These are phyloP conservation scores for Ginglymostoma cirratum DNA, from an alignment of 2,113 vertebrate genomes.

Conservation along the genomic window DNA sequence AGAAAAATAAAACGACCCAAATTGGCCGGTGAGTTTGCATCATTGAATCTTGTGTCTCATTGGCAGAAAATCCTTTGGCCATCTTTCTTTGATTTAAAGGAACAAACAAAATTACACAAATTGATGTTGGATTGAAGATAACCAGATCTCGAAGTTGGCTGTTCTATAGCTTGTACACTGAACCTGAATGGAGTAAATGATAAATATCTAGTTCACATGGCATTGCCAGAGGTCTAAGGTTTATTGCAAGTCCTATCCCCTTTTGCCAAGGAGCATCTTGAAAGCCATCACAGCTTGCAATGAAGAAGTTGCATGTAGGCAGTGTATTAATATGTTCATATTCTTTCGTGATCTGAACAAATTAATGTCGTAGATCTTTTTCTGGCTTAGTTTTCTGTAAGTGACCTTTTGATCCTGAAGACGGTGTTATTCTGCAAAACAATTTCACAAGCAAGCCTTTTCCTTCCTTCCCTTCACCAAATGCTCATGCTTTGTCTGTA, in stretches of 20 bases:
- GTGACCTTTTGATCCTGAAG: not conserved
- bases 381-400: not conserved
- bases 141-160: not conserved
- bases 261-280: not conserved
- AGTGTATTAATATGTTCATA: not conserved
- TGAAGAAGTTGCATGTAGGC: not conserved
- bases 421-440: not conserved
- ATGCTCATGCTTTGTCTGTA: not conserved
- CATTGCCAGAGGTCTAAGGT: not conserved
- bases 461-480: not conserved
- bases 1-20: not conserved
- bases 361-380: not conserved
- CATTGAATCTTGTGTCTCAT: not conserved
- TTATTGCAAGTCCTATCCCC: not conserved
- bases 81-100: slow-evolving; percentile 6
- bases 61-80: not conserved
- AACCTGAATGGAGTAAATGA: not conserved
- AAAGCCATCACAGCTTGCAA: not conserved
- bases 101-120: not conserved
- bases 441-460: not conserved
- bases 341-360: not conserved
- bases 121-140: not conserved
- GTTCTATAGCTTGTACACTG: not conserved
- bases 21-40: not conserved
- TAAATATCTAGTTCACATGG: not conserved